Evolutionary conservation across 1,140 invertebrate species (phyloP).

Genomic region (Drosophila rhopaloa): DNA sequence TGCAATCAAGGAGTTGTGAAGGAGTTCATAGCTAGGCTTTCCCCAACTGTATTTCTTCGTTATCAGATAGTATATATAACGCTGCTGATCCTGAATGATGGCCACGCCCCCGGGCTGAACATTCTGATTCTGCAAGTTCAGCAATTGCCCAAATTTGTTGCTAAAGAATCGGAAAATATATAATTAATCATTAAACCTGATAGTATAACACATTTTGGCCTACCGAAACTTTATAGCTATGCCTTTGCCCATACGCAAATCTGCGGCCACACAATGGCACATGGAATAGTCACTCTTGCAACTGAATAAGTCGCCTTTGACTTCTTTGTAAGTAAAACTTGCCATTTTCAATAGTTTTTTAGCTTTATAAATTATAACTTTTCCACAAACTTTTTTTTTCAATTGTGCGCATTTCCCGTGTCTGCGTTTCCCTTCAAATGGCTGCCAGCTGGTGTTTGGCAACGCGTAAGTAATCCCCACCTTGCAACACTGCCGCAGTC

Average conservation of each 20-base stretch:
- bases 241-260: slow-evolving; percentile 87
- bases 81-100: slow-evolving; percentile 81
- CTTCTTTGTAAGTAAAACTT: slow-evolving; percentile 68
- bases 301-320: slow-evolving; percentile 86
- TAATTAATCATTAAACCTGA: not conserved
- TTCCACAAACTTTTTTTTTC: slow-evolving; percentile 15
- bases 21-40: slow-evolving; percentile 85
- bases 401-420: slow-evolving; percentile 30
- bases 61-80: slow-evolving; percentile 87
- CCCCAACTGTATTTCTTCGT: slow-evolving; percentile 84
- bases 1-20: slow-evolving; percentile 81
- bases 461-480: slow-evolving; percentile 14
- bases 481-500: not conserved
- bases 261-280: slow-evolving; percentile 87
- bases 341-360: slow-evolving; percentile 35
- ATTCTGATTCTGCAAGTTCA: slow-evolving; percentile 71
- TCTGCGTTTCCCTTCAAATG: slow-evolving; percentile 5
- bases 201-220: not conserved
- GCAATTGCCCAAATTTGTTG: slow-evolving; percentile 81
- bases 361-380: not conserved
- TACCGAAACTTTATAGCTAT: slow-evolving; percentile 86
- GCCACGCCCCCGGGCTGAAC: slow-evolving; percentile 86
- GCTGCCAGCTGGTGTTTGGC: slow-evolving; percentile 11
- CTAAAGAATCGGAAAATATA: slow-evolving; percentile 17
- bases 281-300: slow-evolving; percentile 84